Evolutionary conservation across 2,888 invertebrate species (phyloP), one percentile per base, ranked within the genome.

Genomic region (Lycaena phlaeas): DNA sequence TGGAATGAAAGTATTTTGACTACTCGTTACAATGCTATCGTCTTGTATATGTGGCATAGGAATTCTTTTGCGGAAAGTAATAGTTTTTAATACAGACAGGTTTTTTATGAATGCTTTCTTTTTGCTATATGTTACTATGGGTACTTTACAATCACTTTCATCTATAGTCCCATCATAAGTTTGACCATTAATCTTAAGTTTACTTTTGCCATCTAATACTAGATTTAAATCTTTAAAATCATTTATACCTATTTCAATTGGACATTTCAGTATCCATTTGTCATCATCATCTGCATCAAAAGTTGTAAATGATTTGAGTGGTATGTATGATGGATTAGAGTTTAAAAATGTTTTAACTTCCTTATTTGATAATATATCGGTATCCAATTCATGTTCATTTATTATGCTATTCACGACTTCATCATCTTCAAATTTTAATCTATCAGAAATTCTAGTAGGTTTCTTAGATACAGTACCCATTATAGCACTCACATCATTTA

Each of bases 211-310:
- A 25, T 68, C 61, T 26, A 71, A 42, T 22, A 54, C 51, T 15
- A 78, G 43, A 26, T 56, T 55, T 11, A 48, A 54, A 40, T 54
- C 54, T 39, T 53, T 48, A 14, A 78, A 64, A 42, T 56, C 53
- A 14, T 48, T 44, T 4, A 68, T 43, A 38, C 66, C 53, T 17
- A 78, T 45, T 26, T 68, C 68, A 46, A 54, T 56, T 2, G 79
- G 76, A 45, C 71, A 70, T 46, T 59, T 67, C 2, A 79, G 11
- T 26, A 74, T 47, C 73, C 74, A 79, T 36, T 76, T 45, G 25
- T 78, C 77, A 50, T 79, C 77, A 52, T 74, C 59, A 22, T 51
- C 44, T 4, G 63, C 59, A 15, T 73, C 47, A 10, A 48, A 36
- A 18, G 26, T 10, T 42, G 14, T n/a, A 62, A 38, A 25, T 17